Percentiles rank a stretch among this genome's conserved stretches.
These are phyloP conservation scores for Pelosia muscerda DNA, from an alignment of 2,888 invertebrate genomes.

Conservation along the genomic window DNA sequence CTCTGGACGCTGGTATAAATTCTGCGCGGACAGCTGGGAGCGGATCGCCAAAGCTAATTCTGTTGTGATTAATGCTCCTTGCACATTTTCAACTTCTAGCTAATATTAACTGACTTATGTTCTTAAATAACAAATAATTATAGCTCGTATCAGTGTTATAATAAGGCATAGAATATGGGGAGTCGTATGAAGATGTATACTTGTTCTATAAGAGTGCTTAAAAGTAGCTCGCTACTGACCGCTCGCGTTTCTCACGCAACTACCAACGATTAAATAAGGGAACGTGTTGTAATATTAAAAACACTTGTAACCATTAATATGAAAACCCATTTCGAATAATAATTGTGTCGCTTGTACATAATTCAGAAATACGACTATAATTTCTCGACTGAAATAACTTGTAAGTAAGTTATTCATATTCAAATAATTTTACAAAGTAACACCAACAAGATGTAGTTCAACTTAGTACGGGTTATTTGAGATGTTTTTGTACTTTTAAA, in stretches of 20 bases:
- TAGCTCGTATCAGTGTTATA: constrained; percentile 50
- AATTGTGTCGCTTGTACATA: constrained; percentile 56
- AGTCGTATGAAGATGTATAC: constrained; percentile 34
- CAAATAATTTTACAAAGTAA: constrained; percentile 5
- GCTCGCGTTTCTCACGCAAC: constrained; percentile 86
- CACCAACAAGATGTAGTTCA: not conserved
- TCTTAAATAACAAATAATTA: constrained; percentile 39
- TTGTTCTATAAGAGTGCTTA: constrained; percentile 64
- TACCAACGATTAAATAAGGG: constrained; percentile 79
- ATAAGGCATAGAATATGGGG: constrained; percentile 40
- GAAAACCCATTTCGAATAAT: constrained; percentile 61
- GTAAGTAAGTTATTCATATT: constrained; percentile 48
- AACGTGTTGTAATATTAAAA: constrained; percentile 77
- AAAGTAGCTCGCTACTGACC: constrained; percentile 74
- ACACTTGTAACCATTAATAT: constrained; percentile 67
- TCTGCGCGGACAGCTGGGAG: constrained; percentile 79
- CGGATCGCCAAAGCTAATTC: constrained; percentile 86
- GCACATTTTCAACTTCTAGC: constrained; percentile 79
- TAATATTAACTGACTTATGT: constrained; percentile 56
- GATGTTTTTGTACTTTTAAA: not conserved
- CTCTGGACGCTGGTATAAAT: constrained; percentile 73
- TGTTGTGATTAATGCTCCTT: constrained; percentile 85
- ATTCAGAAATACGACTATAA: constrained; percentile 53
- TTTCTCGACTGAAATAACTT: constrained; percentile 24
- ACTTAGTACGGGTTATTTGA: not conserved